A percentile compares a stretch with the other conserved stretches of the same genome.
phyloP scores from a whole-genome alignment of 2,888 invertebrate genomes.

The Boloria euphrosyne region DNA sequence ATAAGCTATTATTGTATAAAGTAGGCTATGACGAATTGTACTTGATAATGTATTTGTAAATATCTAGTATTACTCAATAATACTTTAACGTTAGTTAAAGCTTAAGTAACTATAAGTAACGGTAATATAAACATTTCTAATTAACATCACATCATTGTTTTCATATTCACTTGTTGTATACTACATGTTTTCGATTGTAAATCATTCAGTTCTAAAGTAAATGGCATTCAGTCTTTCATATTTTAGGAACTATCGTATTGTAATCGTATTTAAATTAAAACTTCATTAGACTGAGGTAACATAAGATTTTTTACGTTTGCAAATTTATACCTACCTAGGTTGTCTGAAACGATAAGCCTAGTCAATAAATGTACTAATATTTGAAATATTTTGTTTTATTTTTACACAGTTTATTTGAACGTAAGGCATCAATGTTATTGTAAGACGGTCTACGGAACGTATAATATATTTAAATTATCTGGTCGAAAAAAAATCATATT shows the following conservation, averaged over 20 bases:
- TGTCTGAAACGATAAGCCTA: slow-evolving; percentile 56
- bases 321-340: slow-evolving; percentile 56
- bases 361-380: slow-evolving; percentile 62
- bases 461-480: not conserved
- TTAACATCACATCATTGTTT: slow-evolving; percentile 2
- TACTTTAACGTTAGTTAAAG: slow-evolving; percentile 31
- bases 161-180: not conserved
- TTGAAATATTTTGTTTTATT: slow-evolving; percentile 39
- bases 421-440: too few relatives aligned
- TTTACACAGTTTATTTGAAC: not conserved
- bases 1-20: slow-evolving; percentile 37
- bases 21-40: slow-evolving; percentile 57
- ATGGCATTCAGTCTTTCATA: too few relatives aligned
- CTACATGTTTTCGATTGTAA: too few relatives aligned
- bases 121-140: not conserved
- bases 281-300: slow-evolving; percentile 25
- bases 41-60: slow-evolving; percentile 50
- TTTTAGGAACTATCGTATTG: not conserved
- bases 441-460: not conserved
- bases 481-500: too few relatives aligned
- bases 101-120: not conserved
- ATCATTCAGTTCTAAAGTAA: too few relatives aligned
- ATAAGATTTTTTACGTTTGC: slow-evolving; percentile 62
- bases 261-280: slow-evolving; percentile 5
- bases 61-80: slow-evolving; percentile 37